These are phyloP conservation scores for Lates japonicus DNA, from an alignment of 2,797 vertebrate genomes.

Conservation along the genomic window DNA sequence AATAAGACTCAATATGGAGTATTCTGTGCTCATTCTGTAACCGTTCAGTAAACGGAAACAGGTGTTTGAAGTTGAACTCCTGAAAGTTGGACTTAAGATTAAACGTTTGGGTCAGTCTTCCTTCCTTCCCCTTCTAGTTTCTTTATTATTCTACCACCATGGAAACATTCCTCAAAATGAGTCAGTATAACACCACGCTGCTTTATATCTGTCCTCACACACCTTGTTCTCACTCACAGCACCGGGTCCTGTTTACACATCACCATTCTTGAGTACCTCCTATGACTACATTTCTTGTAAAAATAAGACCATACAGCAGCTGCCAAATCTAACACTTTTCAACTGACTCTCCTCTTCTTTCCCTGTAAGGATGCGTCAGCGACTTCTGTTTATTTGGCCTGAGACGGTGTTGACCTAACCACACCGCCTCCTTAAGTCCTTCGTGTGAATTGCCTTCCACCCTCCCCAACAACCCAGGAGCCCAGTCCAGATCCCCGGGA, in stretches of 20 bases:
- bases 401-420: constrained; percentile 74
- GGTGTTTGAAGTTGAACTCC: constrained; percentile 6
- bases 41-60: constrained; percentile 34
- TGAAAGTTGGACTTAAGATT: constrained; percentile 45
- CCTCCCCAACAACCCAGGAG: constrained; percentile 78
- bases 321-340: constrained; percentile 43
- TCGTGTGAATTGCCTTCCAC: constrained; percentile 65
- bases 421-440: constrained; percentile 59
- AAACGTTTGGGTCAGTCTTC: constrained; percentile 36
- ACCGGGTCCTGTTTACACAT: constrained; percentile 71
- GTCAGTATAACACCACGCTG: constrained; percentile 46
- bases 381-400: constrained; percentile 70
- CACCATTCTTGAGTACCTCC: constrained; percentile 73
- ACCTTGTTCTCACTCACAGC: constrained; percentile 62
- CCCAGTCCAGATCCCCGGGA: constrained; percentile 53
- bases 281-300: constrained; percentile 74
- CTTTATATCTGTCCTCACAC: constrained; percentile 66
- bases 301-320: constrained; percentile 75
- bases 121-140: constrained; percentile 52
- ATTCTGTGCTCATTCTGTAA: constrained; percentile 24
- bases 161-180: constrained; percentile 64
- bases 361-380: constrained; percentile 54
- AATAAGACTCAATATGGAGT: constrained; percentile 4
- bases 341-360: constrained; percentile 51
- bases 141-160: constrained; percentile 51